These are phyloP conservation scores for Diarsia brunnea DNA, from an alignment of 2,888 invertebrate genomes.

Conservation along the genomic window DNA sequence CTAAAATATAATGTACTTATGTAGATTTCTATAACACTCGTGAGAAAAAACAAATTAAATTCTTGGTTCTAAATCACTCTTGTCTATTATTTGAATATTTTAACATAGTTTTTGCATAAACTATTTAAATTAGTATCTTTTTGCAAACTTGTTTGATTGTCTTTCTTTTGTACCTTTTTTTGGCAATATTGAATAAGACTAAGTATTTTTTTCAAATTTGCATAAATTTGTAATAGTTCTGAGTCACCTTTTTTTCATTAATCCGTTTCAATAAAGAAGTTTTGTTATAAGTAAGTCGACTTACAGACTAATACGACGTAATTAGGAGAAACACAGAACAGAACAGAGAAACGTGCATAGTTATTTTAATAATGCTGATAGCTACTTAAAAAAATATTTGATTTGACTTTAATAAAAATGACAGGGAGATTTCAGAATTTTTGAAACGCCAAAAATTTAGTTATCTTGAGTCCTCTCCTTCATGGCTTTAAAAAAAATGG, in stretches of 20 bases:
- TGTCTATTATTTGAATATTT: slow-evolving; percentile 37
- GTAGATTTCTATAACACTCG: slow-evolving; percentile 13
- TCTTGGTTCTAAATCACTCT: slow-evolving; percentile 16
- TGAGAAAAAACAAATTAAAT: slow-evolving; percentile 41
- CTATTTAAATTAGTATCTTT: slow-evolving; percentile 44
- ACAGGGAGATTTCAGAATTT: neutral
- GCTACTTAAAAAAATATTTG: neutral
- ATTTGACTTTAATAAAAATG: neutral
- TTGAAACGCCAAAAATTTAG: neutral
- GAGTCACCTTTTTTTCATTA: neutral
- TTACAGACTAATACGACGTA: too few relatives aligned
- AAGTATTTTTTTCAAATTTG: slow-evolving; percentile 4
- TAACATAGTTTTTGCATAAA: slow-evolving; percentile 41
- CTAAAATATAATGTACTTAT: neutral
- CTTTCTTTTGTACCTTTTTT: slow-evolving; percentile 4
- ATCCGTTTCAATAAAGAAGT: neutral
- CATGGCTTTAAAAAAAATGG: neutral
- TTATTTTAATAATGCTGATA: neutral
- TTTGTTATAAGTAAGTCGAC: too few relatives aligned
- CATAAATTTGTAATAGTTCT: neutral
- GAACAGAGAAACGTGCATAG: too few relatives aligned
- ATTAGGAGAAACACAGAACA: too few relatives aligned
- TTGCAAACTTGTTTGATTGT: slow-evolving; percentile 2
- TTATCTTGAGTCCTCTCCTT: neutral
- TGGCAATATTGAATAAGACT: neutral